These are phyloP conservation scores for Dysdera silvatica DNA, from an alignment of 1,140 invertebrate genomes.

Conservation along the genomic window DNA sequence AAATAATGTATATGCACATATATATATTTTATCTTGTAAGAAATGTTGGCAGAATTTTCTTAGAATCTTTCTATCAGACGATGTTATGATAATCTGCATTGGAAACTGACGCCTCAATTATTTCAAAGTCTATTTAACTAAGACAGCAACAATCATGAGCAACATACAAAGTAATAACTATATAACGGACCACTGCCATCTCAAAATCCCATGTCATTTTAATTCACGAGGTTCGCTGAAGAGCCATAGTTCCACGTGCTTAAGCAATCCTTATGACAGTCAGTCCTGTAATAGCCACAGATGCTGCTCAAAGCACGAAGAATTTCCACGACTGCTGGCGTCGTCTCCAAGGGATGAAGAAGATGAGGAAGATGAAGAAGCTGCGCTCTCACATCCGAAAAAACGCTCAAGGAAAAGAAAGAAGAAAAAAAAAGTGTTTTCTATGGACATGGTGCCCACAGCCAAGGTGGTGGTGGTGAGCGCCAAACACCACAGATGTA, in stretches of 20 bases:
- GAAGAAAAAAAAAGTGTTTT: not conserved
- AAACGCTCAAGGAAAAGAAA: slow-evolving; percentile 10
- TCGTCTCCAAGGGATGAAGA: slow-evolving; percentile 1
- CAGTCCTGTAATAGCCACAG: slow-evolving; percentile 3
- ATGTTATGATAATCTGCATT: too few species aligned
- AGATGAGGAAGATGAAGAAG: not conserved
- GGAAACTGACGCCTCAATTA: too few species aligned
- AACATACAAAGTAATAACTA: too few species aligned
- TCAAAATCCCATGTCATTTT: slow-evolving; percentile 11
- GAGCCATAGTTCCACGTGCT: slow-evolving; percentile 24
- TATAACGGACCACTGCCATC: slow-evolving; percentile 15
- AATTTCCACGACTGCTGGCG: slow-evolving; percentile 6
- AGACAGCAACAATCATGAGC: too few species aligned
- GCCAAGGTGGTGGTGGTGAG: not conserved
- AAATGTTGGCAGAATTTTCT: too few species aligned
- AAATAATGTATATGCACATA: too few species aligned
- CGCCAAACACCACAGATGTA: slow-evolving; percentile 16
- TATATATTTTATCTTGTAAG: too few species aligned
- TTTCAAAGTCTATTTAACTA: too few species aligned
- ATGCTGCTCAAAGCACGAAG: slow-evolving; percentile 13
- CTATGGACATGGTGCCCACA: slow-evolving; percentile 21
- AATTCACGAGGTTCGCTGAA: slow-evolving; percentile 21
- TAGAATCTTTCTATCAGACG: too few species aligned
- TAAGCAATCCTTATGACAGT: slow-evolving; percentile 9
- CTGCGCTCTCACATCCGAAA: not conserved